phyloP scores from a whole-genome alignment of 1,140 invertebrate genomes.

The Patella vulgata region DNA sequence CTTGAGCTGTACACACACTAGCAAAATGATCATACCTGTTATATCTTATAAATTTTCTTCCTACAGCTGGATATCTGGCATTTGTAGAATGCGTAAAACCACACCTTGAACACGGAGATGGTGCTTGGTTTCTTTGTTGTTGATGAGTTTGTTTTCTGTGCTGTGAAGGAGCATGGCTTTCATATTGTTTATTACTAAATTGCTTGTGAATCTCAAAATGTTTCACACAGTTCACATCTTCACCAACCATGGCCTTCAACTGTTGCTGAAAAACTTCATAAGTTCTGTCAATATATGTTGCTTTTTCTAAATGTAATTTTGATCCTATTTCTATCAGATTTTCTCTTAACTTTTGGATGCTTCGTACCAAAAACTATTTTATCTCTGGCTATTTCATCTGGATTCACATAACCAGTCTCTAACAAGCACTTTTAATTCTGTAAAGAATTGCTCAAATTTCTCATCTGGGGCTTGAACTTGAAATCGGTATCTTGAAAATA shows the following conservation, averaged over 20 bases:
- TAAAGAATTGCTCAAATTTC: slow-evolving; percentile 9
- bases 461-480: slow-evolving; percentile 1
- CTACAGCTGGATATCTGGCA: slow-evolving; percentile 5
- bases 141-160: background rate
- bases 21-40: slow-evolving; percentile 6
- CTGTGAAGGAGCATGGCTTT: no score
- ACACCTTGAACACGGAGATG: no score
- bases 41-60: slow-evolving; percentile 8
- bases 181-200: background rate
- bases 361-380: slow-evolving; percentile 1
- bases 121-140: no score
- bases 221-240: background rate
- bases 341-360: background rate
- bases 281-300: background rate
- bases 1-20: background rate
- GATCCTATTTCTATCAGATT: slow-evolving; percentile 5
- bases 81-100: slow-evolving; percentile 6
- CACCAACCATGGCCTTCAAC: slow-evolving; percentile 4
- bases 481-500: slow-evolving; percentile 1
- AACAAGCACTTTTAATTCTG: slow-evolving; percentile 2
- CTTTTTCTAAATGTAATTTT: slow-evolving; percentile 1
- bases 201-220: background rate
- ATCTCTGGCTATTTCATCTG: slow-evolving; percentile 4
- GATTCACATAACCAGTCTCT: slow-evolving; percentile 10
- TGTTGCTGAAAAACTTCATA: background rate